Evolutionary conservation across 2,888 invertebrate species (phyloP), one percentile per base, ranked within the genome.

Genomic region (Melikaiella ostensackeni): DNA sequence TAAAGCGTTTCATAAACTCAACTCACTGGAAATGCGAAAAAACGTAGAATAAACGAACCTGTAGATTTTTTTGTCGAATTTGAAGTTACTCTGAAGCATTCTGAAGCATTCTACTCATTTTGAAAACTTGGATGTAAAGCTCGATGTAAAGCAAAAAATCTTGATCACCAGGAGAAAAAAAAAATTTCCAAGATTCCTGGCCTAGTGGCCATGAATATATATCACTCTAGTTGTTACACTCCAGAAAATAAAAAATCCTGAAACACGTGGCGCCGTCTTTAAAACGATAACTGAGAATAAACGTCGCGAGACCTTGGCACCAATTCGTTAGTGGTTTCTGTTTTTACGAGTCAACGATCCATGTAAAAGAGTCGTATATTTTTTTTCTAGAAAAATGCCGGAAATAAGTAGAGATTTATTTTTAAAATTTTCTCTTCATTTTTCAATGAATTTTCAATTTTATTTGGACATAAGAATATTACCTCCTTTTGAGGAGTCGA

Each of bases 251-350:
- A 75, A 75, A 81, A 79, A 73, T 21, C 76, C 30, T 74, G 66
- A 77, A 81, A 79, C 79, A 77, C 79, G 80, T 77, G 79, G 76
- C 75, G 57, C 61, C 77, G 61, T 79, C 75, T 77, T 19, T 59
- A 8, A 33, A 55, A 55, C 50, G 57, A 74, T 57, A 57, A 75
- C 80, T 78, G 78, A 84, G 81, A 84, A 85, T 83, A 84, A 85
- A 83, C 76, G 76, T 76, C 76, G 80, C 76, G 79, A 79, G 83
- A 84, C 86, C 85, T 88, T 85, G 86, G 83, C 85, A 87, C 82
- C 80, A 79, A 83, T 87, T 83, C 76, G 78, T 64, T 78, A 75
- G 74, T 76, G 64, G 74, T 75, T 75, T 74, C 79, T 75, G 78
- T 83, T 83, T 83, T 85, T 85, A 79, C 79, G 79, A 80, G 78